phyloP scores from a whole-genome alignment of 2,888 invertebrate species.

The Thereva nobilitata region DNA sequence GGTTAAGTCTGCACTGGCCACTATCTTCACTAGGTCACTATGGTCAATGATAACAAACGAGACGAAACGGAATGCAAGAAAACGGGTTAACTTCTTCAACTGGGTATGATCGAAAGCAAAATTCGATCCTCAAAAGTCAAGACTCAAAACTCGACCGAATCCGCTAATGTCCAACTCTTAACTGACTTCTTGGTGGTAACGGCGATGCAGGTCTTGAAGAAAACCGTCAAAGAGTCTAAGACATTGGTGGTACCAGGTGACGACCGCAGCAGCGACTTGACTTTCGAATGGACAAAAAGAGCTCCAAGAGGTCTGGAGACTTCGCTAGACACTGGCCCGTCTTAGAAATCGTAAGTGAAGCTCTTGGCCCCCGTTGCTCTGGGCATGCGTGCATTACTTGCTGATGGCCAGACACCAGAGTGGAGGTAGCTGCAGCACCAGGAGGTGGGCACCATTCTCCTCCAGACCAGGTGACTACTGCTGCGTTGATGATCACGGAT shows the following conservation, averaged over 20 bases:
- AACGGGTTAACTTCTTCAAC: not conserved
- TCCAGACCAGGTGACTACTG: not conserved
- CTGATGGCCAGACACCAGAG: constrained; percentile 15
- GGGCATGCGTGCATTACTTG: constrained; percentile 13
- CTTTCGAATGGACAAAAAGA: constrained; percentile 33
- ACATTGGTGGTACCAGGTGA: constrained; percentile 32
- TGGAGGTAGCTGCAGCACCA: constrained; percentile 3
- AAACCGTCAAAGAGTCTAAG: too few species aligned
- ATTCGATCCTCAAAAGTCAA: not conserved
- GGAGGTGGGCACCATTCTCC: constrained; percentile 31
- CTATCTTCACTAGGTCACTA: constrained; percentile 4
- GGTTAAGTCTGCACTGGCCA: constrained; percentile 7
- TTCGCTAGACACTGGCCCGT: constrained; percentile 3
- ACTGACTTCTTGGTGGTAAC: constrained; percentile 33
- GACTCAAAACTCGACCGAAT: constrained; percentile 38
- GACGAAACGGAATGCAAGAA: too few species aligned
- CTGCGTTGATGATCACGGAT: not conserved
- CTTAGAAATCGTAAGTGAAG: constrained; percentile 2
- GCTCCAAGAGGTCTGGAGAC: constrained; percentile 1
- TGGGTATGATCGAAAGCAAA: constrained; percentile 11
- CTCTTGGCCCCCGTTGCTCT: not conserved
- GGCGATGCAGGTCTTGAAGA: too few species aligned
- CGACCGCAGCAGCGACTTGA: constrained; percentile 19
- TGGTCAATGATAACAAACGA: not conserved
- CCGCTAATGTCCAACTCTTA: constrained; percentile 38